phyloP scores from a whole-genome alignment of 2,113 vertebrate genomes.

The Chaenogobius annularis region DNA sequence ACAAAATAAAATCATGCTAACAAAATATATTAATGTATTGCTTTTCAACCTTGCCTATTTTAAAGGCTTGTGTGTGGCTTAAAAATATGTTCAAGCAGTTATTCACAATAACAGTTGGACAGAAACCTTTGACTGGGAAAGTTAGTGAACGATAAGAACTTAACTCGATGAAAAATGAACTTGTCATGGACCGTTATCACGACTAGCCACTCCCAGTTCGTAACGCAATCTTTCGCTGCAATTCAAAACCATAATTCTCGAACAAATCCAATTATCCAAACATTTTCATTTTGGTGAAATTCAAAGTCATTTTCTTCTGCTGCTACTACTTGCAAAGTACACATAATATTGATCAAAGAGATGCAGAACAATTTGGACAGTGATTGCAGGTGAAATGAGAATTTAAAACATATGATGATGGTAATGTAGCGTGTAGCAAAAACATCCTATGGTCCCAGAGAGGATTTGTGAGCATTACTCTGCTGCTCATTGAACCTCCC shows the following conservation, averaged over 20 bases:
- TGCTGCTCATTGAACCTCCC: conserved; percentile 34
- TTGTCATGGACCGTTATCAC: conserved; percentile 6
- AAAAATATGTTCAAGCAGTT: background rate
- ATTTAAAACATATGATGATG: background rate
- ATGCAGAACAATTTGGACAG: background rate
- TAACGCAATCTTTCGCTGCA: conserved; percentile 9
- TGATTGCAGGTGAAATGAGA: background rate
- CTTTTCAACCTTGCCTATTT: background rate
- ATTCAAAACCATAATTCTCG: conserved; percentile 13
- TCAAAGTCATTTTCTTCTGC: too few relatives aligned
- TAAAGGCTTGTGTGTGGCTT: background rate
- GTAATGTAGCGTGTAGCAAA: conserved; percentile 2
- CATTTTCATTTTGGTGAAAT: too few relatives aligned
- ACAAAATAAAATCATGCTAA: too few relatives aligned
- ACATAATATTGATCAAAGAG: background rate
- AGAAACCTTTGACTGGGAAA: conserved; percentile 26
- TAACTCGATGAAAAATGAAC: conserved; percentile 3
- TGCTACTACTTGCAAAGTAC: background rate
- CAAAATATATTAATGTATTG: too few relatives aligned
- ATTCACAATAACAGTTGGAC: conserved; percentile 3
- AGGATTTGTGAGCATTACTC: conserved; percentile 32
- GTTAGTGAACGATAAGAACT: conserved; percentile 38
- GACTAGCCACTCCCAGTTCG: conserved; percentile 15
- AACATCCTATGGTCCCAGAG: conserved; percentile 26
- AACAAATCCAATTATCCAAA: conserved; percentile 23